phyloP scores from a whole-genome alignment of 2,797 vertebrate species.

The Alcedo atthis region DNA sequence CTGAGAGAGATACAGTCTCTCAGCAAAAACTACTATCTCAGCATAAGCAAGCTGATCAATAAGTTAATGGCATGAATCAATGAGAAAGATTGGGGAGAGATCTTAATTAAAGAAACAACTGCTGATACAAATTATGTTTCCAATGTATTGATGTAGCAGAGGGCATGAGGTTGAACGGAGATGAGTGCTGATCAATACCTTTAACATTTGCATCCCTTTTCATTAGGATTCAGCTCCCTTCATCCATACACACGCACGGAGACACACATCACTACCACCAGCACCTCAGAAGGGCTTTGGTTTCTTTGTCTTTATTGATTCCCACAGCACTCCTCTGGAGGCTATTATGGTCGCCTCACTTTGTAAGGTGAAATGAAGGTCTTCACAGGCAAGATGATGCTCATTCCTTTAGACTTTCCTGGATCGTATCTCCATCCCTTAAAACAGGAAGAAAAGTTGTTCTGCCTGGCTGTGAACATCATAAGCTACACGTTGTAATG shows the following conservation, averaged over 20 bases:
- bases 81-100: constrained; percentile 89
- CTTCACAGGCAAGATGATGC: constrained; percentile 23
- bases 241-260: background rate
- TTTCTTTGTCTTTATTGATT: constrained; percentile 78
- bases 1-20: constrained; percentile 41
- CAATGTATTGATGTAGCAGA: constrained; percentile 84
- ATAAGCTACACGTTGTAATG: constrained; percentile 53
- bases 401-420: background rate
- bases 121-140: constrained; percentile 96
- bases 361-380: constrained; percentile 87
- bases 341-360: constrained; percentile 65
- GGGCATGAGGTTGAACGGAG: constrained; percentile 74
- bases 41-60: constrained; percentile 84
- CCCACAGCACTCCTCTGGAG: constrained; percentile 66
- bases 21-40: constrained; percentile 82
- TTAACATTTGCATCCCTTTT: constrained; percentile 89
- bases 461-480: background rate
- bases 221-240: constrained; percentile 61
- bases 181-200: constrained; percentile 83
- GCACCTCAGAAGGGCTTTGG: constrained; percentile 80
- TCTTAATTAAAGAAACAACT: constrained; percentile 98
- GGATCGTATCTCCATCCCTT: background rate
- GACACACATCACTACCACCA: background rate
- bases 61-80: constrained; percentile 91
- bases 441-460: constrained; percentile 2